Conservation (phyloP, 2,113 vertebrate species). For the western clawed frog (Xenopus tropicalis) region UCB_Xtro_10.0 CM004444.2:51516501-51517000, state of each 20-base stretch:
- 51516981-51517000: too few relatives aligned
- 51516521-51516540: too few relatives aligned
- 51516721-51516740: slow-evolving; percentile 83
- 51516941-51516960: slow-evolving; percentile 54
- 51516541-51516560: slow-evolving; percentile 12
- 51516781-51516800: slow-evolving; percentile 67
- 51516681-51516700: slow-evolving; percentile 63
- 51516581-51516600: slow-evolving; percentile 13
- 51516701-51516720: slow-evolving; percentile 59
- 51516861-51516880: slow-evolving; percentile 24
- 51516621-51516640: slow-evolving; percentile 35
- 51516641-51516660: slow-evolving; percentile 54
- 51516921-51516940: slow-evolving; percentile 63
- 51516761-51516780: slow-evolving; percentile 56
- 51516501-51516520: too few relatives aligned
- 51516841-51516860: slow-evolving; percentile 8
- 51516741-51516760: slow-evolving; percentile 68
- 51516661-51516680: slow-evolving; percentile 84
- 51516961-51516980: too few relatives aligned
- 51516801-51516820: slow-evolving; percentile 54
- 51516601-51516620: slow-evolving; percentile 33
- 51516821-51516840: slow-evolving; percentile 30
- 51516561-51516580: slow-evolving; percentile 28
- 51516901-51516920: slow-evolving; percentile 64
- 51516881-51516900: slow-evolving; percentile 63